Base-by-base conservation (phyloP, 2,888 invertebrate species). In the Cerceris ruficornis region DNA sequence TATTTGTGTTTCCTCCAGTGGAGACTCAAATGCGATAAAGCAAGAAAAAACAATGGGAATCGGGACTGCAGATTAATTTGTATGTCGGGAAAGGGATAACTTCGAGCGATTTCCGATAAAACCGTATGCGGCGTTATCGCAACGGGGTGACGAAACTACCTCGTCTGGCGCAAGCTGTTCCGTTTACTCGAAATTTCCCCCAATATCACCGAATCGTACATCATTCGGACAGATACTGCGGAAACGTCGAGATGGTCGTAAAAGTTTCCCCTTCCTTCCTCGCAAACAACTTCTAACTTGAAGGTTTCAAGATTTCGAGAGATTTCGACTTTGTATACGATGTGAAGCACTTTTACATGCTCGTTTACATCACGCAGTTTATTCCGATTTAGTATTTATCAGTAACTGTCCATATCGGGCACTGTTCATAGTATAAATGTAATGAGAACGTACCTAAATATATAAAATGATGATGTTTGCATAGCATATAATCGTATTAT, bases 211-310 rank as follows among this genome's bases (percentile, higher is more conserved):
- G 11, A 59, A 55, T 14, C 58, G 42, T 59, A 59, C n/a, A 59
- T 59, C 58, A 59, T 42, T 59, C 7, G 42, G 58, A 59, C 58
- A 59, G 58, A 59, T 59, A 59, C 58, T 59, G 58, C 58, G 58
- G 58, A 59, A 59, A 42, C 42, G 42, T 39, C 58, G 42, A 41
- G 58, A 59, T 59, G 41, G 41, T 14, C n/a, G 42, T 59, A 59
- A 59, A 59, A 59, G 58, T 59, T 59, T 59, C 58, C 58, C 58
- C 58, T 7, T 13, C 41, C n/a, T 39, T 59, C 7, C n/a, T 41
- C 58, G 58, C n/a, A 59, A 59, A 59, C 58, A 59, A 59, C n/a
- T 6, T 41, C 11, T 59, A 41, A 39, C 58, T 59, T 13, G 41
- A n/a, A 42, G 58, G 42, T 42, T 42, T 41, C 41, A 39, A 59